These are phyloP conservation scores for Amphibalanus amphitrite DNA, from an alignment of 1,140 invertebrate genomes.

Conservation along the genomic window DNA sequence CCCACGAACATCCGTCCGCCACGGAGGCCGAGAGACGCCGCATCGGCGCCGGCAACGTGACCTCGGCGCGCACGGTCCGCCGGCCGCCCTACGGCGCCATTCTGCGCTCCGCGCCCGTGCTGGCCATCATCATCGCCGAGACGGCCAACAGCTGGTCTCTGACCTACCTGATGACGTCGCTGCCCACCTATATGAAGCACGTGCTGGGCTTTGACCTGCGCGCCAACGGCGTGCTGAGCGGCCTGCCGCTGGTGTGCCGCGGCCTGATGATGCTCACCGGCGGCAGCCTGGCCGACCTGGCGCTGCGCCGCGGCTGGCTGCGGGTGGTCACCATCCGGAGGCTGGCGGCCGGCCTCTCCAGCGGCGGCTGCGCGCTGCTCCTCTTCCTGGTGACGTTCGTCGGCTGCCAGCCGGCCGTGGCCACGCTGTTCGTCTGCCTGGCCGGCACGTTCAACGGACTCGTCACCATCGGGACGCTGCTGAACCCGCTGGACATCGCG, in stretches of 20 bases:
- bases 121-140: not conserved
- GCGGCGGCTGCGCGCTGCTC: not conserved
- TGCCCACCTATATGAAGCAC: not conserved
- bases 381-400: not conserved
- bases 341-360: not conserved
- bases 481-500: not conserved
- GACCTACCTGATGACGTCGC: not conserved
- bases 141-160: not conserved
- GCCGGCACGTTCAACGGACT: not conserved
- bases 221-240: not conserved
- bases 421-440: not conserved
- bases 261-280: not conserved
- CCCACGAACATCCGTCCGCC: conserved; percentile 11
- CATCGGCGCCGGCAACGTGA: not conserved
- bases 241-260: not conserved
- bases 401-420: not conserved
- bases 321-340: not conserved
- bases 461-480: not conserved
- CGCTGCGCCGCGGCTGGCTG: not conserved
- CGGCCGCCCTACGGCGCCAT: not conserved
- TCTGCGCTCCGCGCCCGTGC: not conserved
- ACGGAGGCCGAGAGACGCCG: conserved; percentile 5
- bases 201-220: not conserved
- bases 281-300: not conserved
- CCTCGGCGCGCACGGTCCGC: too few relatives aligned